phyloP scores from a whole-genome alignment of 2,113 vertebrate species.

The Lonchura striata region DNA sequence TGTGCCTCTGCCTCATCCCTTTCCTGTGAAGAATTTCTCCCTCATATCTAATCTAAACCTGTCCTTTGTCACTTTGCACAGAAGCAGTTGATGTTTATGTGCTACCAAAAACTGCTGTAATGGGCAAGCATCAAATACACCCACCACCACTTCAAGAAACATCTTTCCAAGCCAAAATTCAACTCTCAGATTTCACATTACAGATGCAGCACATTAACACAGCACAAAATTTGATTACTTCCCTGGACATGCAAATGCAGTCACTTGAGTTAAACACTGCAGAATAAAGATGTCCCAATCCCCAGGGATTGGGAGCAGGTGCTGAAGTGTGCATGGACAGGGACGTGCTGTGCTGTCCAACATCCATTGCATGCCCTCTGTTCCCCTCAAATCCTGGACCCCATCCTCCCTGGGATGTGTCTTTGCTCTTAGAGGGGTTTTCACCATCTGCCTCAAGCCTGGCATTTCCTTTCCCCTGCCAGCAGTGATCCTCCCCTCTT shows the following conservation, averaged over 20 bases:
- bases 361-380: background rate
- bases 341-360: background rate
- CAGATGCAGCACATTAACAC: background rate
- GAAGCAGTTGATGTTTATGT: background rate
- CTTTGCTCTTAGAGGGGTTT: background rate
- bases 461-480: background rate
- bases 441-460: background rate
- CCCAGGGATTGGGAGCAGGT: background rate
- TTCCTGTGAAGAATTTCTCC: background rate
- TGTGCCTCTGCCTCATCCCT: background rate
- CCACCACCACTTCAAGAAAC: background rate
- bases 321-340: fast-evolving
- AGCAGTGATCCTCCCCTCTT: background rate
- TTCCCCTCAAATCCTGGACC: background rate
- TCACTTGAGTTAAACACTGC: background rate
- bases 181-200: background rate
- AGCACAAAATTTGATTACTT: background rate
- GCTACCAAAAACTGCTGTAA: background rate
- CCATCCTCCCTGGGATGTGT: background rate
- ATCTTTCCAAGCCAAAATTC: background rate
- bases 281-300: background rate
- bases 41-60: background rate
- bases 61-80: background rate
- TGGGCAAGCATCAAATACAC: background rate
- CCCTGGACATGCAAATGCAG: background rate